Base-by-base conservation (phyloP, 2,113 vertebrate genomes). In the Pelobates fuscus region DNA sequence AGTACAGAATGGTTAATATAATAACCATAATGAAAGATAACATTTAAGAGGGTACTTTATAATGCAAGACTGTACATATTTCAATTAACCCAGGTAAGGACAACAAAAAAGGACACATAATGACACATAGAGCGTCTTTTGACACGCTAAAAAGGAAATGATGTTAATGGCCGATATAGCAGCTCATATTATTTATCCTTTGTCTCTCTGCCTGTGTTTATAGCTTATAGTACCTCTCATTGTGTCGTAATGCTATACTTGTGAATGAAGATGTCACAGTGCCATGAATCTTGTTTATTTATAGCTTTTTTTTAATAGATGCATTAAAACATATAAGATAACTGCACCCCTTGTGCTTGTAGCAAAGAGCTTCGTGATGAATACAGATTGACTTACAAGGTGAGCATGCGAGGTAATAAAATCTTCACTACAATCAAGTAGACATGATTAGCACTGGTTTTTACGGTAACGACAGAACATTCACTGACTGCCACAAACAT, bases 261-360 rank as follows among this genome's bases (percentile, higher is more conserved):
- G 71, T 74, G 62, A 58, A 8, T 66, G 71, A 1, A 52, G 21
- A 52, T 66, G 49, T 58, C 71, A 66, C 15, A 41, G 62, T 44
- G 61, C 62, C 17, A 52, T 74, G 18, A 65, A 65, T 74, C 62
- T 57, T 58, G 26, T 37, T 32, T 74, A 74, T 66, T 74, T 74
- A 74, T 52, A 58, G 32, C 61, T 5, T 5, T 57, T 74, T 30
- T 74, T 66, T 66, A 65, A 74, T 65, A 66, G 62, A 74, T 27
- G 52, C 62, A 66, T 46, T 73, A 74, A 65, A 66, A 58, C 52
- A 66, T 74, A 74, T 66, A 65, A 66, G 57, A 44, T 74, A 61
- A 49, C 52, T 66, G 43, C 30, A 49, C 49, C 58, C 62, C 32
- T 26, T 11, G 37, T 43, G 41, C 43, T 66, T 32, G 27, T 46